Evolutionary conservation across 2,113 vertebrate species (phyloP).

Genomic region (Cyanistes caeruleus): DNA sequence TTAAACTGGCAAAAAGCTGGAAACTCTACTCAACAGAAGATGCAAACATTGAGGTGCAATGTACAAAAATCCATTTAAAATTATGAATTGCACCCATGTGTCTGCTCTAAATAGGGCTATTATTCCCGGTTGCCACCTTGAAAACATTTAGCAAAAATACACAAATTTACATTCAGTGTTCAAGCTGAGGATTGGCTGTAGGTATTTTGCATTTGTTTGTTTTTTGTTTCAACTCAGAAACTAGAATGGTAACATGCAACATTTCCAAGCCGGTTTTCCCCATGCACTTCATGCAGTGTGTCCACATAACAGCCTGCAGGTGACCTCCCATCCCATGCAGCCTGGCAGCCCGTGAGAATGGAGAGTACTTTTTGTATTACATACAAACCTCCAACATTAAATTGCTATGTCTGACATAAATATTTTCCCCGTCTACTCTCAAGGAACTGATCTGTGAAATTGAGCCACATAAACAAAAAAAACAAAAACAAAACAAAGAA

Average conservation of each 20-base stretch:
- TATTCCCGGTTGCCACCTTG: constrained; percentile 64
- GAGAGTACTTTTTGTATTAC: constrained; percentile 67
- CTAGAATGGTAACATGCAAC: constrained; percentile 67
- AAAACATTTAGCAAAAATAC: constrained; percentile 38
- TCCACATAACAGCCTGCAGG: constrained; percentile 81
- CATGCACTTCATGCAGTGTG: constrained; percentile 84
- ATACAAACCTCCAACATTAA: constrained; percentile 99
- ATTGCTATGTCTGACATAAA: constrained; percentile 99
- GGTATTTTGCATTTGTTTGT: neutral
- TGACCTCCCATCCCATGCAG: constrained; percentile 81
- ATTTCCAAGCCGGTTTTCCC: constrained; percentile 47
- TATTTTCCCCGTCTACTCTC: constrained; percentile 99
- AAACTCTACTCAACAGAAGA: neutral
- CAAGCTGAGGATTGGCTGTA: neutral
- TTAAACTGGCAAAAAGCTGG: neutral
- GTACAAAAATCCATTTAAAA: neutral
- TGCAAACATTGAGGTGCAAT: neutral
- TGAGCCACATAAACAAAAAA: constrained; percentile 70
- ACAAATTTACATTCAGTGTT: neutral
- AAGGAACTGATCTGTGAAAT: constrained; percentile 92
- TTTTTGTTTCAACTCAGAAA: neutral
- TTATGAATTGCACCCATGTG: neutral
- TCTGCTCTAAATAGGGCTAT: constrained; percentile 50
- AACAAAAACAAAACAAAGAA: constrained; percentile 42
- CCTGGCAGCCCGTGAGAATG: constrained; percentile 82